Percentiles rank a stretch among this genome's conserved stretches.
phyloP scores from a whole-genome alignment of 2,888 invertebrate species.

The Oscheius onirici region DNA sequence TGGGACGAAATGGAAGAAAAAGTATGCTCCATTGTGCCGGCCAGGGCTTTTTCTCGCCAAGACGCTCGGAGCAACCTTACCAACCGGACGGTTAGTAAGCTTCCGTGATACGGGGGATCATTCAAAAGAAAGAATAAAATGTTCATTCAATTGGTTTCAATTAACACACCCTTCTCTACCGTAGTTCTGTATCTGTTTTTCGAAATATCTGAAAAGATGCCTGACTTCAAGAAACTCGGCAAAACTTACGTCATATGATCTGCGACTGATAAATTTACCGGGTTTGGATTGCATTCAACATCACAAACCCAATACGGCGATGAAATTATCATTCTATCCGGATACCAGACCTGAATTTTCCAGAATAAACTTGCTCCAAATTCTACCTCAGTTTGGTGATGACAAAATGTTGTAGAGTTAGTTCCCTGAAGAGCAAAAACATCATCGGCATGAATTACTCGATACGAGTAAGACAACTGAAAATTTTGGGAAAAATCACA shows the following conservation, averaged over 20 bases:
- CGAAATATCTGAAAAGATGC: conserved; percentile 48
- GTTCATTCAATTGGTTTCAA: neutral
- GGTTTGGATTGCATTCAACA: neutral
- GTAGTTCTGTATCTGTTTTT: neutral
- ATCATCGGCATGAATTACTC: conserved; percentile 55
- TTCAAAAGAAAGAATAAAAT: no score
- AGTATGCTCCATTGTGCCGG: no score
- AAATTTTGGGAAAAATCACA: neutral
- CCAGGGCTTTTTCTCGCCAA: no score
- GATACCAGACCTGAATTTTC: conserved; percentile 51
- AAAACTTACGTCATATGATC: conserved; percentile 27
- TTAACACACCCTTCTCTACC: neutral
- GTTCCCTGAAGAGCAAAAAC: conserved; percentile 49
- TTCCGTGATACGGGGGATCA: no score
- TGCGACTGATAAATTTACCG: neutral
- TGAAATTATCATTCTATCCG: conserved; percentile 47
- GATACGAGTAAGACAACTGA: conserved; percentile 33
- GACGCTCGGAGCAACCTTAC: no score
- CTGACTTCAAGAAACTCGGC: no score
- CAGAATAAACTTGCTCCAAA: conserved; percentile 53
- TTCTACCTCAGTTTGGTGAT: conserved; percentile 56
- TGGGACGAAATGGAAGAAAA: no score
- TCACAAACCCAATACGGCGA: conserved; percentile 16
- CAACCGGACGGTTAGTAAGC: no score
- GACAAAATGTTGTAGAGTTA: conserved; percentile 50